phyloP scores from a whole-genome alignment of 1,140 invertebrate genomes.

The Oryctes rhinoceros region DNA sequence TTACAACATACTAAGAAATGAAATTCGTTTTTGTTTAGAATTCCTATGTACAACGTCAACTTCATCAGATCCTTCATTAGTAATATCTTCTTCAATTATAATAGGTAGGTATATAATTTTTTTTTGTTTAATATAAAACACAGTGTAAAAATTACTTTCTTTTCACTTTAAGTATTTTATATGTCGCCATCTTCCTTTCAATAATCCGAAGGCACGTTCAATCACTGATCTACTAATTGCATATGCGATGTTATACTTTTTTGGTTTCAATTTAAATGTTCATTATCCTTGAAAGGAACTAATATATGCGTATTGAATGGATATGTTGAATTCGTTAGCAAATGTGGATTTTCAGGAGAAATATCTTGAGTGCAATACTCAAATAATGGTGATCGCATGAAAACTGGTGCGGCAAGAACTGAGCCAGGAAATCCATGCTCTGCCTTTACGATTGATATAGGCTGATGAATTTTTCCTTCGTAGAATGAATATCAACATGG shows the following conservation, averaged over 20 bases:
- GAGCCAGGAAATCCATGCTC: background rate
- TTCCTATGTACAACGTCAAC: too few species aligned
- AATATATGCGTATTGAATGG: background rate
- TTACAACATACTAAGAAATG: too few species aligned
- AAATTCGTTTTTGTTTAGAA: too few species aligned
- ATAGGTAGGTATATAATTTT: too few species aligned
- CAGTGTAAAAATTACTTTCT: too few species aligned
- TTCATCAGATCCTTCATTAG: too few species aligned
- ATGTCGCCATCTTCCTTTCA: background rate
- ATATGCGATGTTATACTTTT: background rate
- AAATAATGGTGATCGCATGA: background rate
- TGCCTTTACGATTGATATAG: background rate
- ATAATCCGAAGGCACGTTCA: background rate
- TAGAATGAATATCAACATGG: background rate
- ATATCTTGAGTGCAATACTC: background rate
- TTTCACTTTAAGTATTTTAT: background rate
- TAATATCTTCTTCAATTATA: too few species aligned
- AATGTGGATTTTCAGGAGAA: conserved; percentile 10
- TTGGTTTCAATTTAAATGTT: background rate
- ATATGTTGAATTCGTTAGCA: background rate
- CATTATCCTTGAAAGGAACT: conserved; percentile 23
- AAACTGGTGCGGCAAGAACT: background rate
- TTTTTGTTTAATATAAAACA: too few species aligned
- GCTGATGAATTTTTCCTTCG: background rate
- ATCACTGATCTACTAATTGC: background rate